phyloP scores from a whole-genome alignment of 35 echinoderm and acorn worm genomes.

The Eucidaris tribuloides region DNA sequence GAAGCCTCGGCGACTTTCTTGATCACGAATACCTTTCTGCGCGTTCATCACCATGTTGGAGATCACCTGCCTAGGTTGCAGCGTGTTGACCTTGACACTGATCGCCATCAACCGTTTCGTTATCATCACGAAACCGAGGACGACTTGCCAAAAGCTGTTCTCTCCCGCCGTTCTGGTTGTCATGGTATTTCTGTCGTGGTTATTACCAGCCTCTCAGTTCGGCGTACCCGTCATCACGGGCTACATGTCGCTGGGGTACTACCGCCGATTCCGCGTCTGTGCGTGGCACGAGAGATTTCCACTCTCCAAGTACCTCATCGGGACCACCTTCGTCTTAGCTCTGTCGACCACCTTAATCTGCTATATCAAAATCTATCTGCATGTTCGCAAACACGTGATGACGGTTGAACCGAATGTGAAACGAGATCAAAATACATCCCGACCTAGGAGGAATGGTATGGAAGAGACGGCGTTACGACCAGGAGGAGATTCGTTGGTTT shows the following conservation, averaged over 20 bases:
- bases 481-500: too few species aligned
- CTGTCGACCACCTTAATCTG: not conserved
- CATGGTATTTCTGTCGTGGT: slow-evolving; percentile 32
- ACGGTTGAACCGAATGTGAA: too few species aligned
- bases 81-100: slow-evolving; percentile 49
- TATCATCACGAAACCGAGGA: slow-evolving; percentile 31
- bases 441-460: too few species aligned
- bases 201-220: slow-evolving; percentile 34
- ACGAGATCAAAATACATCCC: too few species aligned
- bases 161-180: not conserved
- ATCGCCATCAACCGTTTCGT: slow-evolving; percentile 63
- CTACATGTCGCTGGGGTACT: slow-evolving; percentile 49
- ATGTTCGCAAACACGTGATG: slow-evolving; percentile 4
- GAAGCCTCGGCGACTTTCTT: not conserved
- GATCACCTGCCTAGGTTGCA: slow-evolving; percentile 45
- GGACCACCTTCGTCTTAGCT: not conserved
- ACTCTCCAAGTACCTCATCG: not conserved
- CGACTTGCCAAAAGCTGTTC: slow-evolving; percentile 24
- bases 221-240: slow-evolving; percentile 21
- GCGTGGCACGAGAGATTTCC: not conserved
- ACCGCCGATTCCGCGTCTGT: slow-evolving; percentile 32
- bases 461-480: too few species aligned
- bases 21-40: slow-evolving; percentile 32
- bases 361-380: not conserved
- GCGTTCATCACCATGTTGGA: slow-evolving; percentile 18